Conservation (phyloP, 64 coral and sea anemone genomes). For the Pachyseris speciosa region DNA sequence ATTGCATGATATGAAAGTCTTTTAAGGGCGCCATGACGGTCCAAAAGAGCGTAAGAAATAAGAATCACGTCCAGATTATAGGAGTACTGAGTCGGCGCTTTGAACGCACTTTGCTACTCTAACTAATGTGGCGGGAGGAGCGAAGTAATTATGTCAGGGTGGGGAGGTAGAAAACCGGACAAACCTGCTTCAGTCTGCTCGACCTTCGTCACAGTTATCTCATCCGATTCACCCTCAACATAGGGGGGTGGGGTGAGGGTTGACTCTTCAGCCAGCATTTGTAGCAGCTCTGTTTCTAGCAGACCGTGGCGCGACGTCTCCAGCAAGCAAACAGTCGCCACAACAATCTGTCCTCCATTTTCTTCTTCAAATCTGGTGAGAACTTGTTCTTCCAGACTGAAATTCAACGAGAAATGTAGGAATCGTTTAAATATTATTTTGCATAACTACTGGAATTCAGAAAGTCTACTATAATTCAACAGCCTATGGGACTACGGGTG, state of each 20-base stretch:
- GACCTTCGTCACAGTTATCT: conserved; percentile 35
- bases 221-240: conserved; percentile 66
- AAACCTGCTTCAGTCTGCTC: conserved; percentile 6
- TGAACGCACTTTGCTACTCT: too few species aligned
- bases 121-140: too few species aligned
- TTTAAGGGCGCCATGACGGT: too few species aligned
- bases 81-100: too few species aligned
- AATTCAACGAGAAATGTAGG: background rate
- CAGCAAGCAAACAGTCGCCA: conserved; percentile 90
- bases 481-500: too few species aligned
- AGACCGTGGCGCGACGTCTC: conserved; percentile 98
- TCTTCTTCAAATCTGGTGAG: conserved; percentile 93
- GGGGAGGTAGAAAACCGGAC: background rate
- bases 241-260: conserved; percentile 78
- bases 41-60: too few species aligned
- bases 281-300: conserved; percentile 92
- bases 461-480: too few species aligned
- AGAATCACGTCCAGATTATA: too few species aligned
- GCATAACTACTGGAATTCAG: background rate
- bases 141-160: too few species aligned
- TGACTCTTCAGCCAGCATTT: conserved; percentile 88
- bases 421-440: background rate
- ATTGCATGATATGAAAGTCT: too few species aligned
- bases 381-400: conserved; percentile 97
- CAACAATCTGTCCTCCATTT: conserved; percentile 91